Conservation (phyloP, 1,140 invertebrate genomes). For the Drosophila lacteicornis region DNA sequence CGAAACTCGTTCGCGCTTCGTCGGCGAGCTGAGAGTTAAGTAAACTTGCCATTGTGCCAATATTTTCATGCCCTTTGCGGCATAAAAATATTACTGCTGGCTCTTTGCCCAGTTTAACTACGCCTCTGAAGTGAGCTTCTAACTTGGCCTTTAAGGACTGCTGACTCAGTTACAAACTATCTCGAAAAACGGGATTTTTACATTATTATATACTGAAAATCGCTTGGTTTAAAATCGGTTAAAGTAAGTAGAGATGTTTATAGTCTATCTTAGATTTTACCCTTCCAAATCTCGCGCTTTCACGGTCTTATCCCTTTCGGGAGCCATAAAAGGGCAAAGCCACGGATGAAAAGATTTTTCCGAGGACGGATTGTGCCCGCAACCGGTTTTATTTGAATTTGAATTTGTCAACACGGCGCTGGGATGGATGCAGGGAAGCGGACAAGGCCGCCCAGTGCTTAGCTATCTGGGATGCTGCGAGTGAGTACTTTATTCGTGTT, state of each 20-base stretch:
- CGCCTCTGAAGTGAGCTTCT: background rate
- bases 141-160: background rate
- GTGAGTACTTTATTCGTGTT: constrained; percentile 34
- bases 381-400: constrained; percentile 52
- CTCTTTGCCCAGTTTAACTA: background rate
- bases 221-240: too few relatives aligned
- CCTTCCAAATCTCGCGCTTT: constrained; percentile 12
- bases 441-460: constrained; percentile 32
- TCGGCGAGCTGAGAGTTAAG: constrained; percentile 29
- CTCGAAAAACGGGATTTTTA: background rate
- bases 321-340: constrained; percentile 18
- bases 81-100: background rate
- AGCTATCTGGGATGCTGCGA: constrained; percentile 40
- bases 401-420: constrained; percentile 49
- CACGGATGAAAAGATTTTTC: constrained; percentile 17
- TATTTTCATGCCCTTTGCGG: constrained; percentile 31
- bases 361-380: constrained; percentile 1
- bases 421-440: constrained; percentile 12
- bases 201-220: too few relatives aligned
- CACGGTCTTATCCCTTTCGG: constrained; percentile 17
- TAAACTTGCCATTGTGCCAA: constrained; percentile 45
- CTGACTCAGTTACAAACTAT: background rate
- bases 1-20: constrained; percentile 33
- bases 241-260: too few relatives aligned
- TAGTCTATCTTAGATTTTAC: background rate